Conservation (phyloP, 2,113 vertebrate genomes). For the Paramormyrops kingsleyae region DNA sequence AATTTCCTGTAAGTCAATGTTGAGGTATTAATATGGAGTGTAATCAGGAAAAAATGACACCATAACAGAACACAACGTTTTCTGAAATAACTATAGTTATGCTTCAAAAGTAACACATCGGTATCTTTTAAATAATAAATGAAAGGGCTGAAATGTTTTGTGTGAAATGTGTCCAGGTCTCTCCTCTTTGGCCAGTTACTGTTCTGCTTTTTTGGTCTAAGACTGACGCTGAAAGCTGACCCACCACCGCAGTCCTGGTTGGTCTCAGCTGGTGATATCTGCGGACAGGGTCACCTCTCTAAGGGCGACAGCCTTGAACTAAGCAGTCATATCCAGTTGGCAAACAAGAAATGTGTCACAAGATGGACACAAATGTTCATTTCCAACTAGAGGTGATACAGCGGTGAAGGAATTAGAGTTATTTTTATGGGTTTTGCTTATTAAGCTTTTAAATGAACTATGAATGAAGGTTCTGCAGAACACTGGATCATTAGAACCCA, state of each 20-base stretch:
- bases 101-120: not conserved
- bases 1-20: not conserved
- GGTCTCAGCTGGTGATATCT: not conserved
- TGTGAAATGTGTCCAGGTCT: not conserved
- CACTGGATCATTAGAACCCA: not conserved
- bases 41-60: not conserved
- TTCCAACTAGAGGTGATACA: not conserved
- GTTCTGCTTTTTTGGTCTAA: not conserved
- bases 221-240: not conserved
- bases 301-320: not conserved
- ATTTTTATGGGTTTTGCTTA: not conserved
- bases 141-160: not conserved
- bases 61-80: not conserved
- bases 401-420: not conserved
- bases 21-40: not conserved
- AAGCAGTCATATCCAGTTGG: not conserved
- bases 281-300: not conserved
- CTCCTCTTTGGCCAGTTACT: not conserved
- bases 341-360: not conserved
- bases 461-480: not conserved
- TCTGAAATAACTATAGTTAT: not conserved
- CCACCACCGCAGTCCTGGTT: not conserved
- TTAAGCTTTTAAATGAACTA: not conserved
- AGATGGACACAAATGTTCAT: not conserved
- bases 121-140: not conserved